Percentiles rank a stretch among this genome's conserved stretches.
phyloP scores from a whole-genome alignment of 2,888 invertebrate genomes.

The Chrysopilus asiliformis region DNA sequence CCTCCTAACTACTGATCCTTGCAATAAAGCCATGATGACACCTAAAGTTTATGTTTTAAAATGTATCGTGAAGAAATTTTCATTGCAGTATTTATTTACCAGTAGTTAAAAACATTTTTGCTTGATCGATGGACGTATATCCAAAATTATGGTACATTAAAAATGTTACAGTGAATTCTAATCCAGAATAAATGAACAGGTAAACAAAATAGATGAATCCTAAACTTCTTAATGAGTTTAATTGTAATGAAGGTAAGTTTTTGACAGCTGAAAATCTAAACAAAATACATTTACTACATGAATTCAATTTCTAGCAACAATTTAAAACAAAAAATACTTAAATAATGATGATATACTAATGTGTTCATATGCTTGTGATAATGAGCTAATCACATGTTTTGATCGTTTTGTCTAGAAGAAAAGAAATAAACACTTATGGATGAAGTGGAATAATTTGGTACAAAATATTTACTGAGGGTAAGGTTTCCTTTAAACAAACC shows the following conservation, averaged over 20 bases:
- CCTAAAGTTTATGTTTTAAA: constrained; percentile 30
- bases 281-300: constrained; percentile 30
- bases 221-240: constrained; percentile 48
- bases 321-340: constrained; percentile 28
- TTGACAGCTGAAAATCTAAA: constrained; percentile 58
- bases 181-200: constrained; percentile 85
- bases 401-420: constrained; percentile 47
- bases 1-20: constrained; percentile 78
- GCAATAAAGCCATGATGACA: constrained; percentile 76
- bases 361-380: constrained; percentile 49
- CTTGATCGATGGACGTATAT: constrained; percentile 91
- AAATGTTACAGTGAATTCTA: constrained; percentile 96
- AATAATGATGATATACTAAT: constrained; percentile 49
- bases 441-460: constrained; percentile 2
- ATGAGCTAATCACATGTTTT: constrained; percentile 49
- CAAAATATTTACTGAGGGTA: constrained; percentile 46
- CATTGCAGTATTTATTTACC: constrained; percentile 39
- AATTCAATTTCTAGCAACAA: constrained; percentile 19
- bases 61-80: neutral
- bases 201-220: constrained; percentile 80
- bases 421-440: constrained; percentile 4
- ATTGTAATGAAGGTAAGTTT: constrained; percentile 47
- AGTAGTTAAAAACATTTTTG: constrained; percentile 91
- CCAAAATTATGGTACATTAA: constrained; percentile 84
- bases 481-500: constrained; percentile 67